Evolutionary conservation across 1,140 invertebrate genomes (phyloP), one percentile per base, ranked within the genome.

Genomic region (Drosophila insularis): DNA sequence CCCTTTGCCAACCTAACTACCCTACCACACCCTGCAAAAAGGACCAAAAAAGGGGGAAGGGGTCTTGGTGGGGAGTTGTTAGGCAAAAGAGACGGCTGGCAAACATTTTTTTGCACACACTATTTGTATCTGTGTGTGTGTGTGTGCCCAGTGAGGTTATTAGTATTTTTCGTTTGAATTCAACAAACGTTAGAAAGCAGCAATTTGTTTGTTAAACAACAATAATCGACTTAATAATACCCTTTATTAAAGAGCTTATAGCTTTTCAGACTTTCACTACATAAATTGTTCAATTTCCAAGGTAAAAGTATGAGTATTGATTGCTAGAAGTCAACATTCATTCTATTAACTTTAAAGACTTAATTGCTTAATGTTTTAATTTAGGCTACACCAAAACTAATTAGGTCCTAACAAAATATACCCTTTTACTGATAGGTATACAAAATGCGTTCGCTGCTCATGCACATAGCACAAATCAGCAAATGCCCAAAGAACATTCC

Each of bases 101-200:
- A 65, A 79, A 85, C 54, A 76, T 58, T 80, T 85, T 73, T 85
- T 66, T 53, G 43, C 72, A 46, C 31, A 37, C 55, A 37, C 55
- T 58, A 4, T 58, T 8, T 35, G 32, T 35, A 14, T 32, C 4
- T 37, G 35, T 35, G 35, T 37, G 8, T 37, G 35, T 37, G 55
- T 58, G 40, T 58, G 55, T 64, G 40, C 40, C 55, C 14, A 50
- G 21, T 65, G 67, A 35, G 73, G 70, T 79, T 79, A 79, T 79
- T 79, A 81, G 78, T 77, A 77, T 81, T 81, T 80, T 72, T 71
- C 63, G 56, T 68, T 81, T 53, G 63, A 74, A 75, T 59, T 63
- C 72, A 64, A 40, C 17, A 66, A 74, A 63, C 67, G 40, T 35
- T 35, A 14, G 60, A 59, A 63, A 37, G 37, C 13, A 59, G 62